Percentiles rank a stretch among this genome's conserved stretches.
Evolutionary conservation across 2,888 invertebrate genomes (phyloP).

Genomic region (Chaitophorus viminalis): DNA sequence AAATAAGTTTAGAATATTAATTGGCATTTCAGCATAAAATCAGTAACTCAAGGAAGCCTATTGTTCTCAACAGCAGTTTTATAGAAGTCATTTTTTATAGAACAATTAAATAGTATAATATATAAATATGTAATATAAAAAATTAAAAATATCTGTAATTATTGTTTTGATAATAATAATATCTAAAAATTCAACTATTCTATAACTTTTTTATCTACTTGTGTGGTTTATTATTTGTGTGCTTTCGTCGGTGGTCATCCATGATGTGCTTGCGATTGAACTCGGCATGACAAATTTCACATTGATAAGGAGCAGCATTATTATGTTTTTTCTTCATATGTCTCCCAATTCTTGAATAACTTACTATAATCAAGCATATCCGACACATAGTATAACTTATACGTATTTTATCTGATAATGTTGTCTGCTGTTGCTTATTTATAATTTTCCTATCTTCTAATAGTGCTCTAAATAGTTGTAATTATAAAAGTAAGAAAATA

Average conservation of each 20-base stretch:
- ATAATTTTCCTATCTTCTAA: background rate
- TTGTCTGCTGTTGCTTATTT: background rate
- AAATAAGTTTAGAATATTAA: too few relatives aligned
- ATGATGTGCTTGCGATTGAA: conserved; percentile 54
- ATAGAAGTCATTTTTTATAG: too few relatives aligned
- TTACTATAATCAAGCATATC: conserved; percentile 46
- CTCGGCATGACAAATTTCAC: conserved; percentile 39
- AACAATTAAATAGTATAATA: too few relatives aligned
- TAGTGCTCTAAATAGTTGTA: background rate
- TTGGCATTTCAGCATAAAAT: too few relatives aligned
- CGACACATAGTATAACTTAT: conserved; percentile 54
- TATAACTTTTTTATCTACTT: conserved; percentile 22
- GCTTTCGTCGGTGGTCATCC: conserved; percentile 55
- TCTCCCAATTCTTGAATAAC: conserved; percentile 56
- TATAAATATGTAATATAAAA: too few relatives aligned
- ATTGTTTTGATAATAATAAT: too few relatives aligned
- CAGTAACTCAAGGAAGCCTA: too few relatives aligned
- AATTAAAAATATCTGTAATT: too few relatives aligned
- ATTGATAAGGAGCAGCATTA: conserved; percentile 57
- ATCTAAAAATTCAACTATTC: too few relatives aligned
- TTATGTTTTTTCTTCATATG: conserved; percentile 59
- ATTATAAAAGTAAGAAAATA: background rate
- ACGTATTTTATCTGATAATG: conserved; percentile 11
- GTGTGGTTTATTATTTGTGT: conserved; percentile 52
- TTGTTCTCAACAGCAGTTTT: too few relatives aligned